phyloP scores from a whole-genome alignment of 1,140 invertebrate species.

The Pseudomyrmex cubaensis region DNA sequence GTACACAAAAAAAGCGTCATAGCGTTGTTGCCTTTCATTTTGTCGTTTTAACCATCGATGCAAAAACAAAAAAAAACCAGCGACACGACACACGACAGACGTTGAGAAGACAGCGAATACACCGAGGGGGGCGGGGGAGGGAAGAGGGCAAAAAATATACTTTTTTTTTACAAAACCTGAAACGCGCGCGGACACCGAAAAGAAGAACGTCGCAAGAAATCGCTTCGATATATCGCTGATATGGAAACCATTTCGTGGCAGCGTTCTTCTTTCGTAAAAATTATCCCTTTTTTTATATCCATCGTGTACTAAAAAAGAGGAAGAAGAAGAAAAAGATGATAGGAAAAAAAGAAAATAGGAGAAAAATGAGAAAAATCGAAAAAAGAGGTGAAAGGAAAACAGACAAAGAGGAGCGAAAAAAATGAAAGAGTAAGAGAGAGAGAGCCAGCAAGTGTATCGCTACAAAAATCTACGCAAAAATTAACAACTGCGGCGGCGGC shows the following conservation, averaged over 20 bases:
- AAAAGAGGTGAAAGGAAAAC: slow-evolving; percentile 12
- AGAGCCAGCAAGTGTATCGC: slow-evolving; percentile 32
- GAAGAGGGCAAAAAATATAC: slow-evolving; percentile 29
- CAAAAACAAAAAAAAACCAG: slow-evolving; percentile 40
- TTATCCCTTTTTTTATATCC: neutral
- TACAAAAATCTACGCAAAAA: slow-evolving; percentile 45
- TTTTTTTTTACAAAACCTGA: slow-evolving; percentile 6
- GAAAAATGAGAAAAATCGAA: neutral
- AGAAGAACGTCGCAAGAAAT: slow-evolving; percentile 26
- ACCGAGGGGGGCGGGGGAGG: neutral
- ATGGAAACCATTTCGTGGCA: neutral
- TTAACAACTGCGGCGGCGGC: slow-evolving; percentile 31
- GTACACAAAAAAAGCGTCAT: slow-evolving; percentile 52
- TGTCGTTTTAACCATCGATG: slow-evolving; percentile 62
- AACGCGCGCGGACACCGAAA: neutral
- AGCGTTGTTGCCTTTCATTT: slow-evolving; percentile 45
- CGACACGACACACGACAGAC: slow-evolving; percentile 58
- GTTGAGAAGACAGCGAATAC: slow-evolving; percentile 55
- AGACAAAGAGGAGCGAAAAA: slow-evolving; percentile 24
- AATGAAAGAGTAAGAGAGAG: slow-evolving; percentile 38
- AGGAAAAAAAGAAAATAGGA: slow-evolving; percentile 5
- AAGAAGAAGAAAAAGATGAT: slow-evolving; percentile 23
- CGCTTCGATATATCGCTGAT: neutral
- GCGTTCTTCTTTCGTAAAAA: slow-evolving; percentile 14
- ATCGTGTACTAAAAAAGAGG: neutral